phyloP scores from a whole-genome alignment of 2,888 invertebrate genomes.

The Augiades crinisus region DNA sequence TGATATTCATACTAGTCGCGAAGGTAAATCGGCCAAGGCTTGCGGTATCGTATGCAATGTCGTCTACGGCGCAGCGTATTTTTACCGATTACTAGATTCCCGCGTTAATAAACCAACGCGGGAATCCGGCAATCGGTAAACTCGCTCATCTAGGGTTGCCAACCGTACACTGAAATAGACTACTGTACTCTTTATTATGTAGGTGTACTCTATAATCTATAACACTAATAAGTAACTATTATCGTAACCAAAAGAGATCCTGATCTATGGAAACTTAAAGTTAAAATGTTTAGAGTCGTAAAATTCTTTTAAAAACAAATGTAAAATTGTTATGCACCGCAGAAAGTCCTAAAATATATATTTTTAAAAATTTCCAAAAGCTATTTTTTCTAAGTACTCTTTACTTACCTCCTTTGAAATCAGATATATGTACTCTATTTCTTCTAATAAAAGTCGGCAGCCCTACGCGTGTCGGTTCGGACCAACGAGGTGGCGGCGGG shows the following conservation, averaged over 20 bases:
- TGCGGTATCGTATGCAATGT: background rate
- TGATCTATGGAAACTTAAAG: no score
- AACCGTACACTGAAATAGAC: background rate
- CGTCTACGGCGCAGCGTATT: slow-evolving; percentile 1
- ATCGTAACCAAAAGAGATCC: background rate
- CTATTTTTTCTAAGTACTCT: background rate
- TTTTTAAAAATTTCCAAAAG: background rate
- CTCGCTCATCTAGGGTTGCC: slow-evolving; percentile 1
- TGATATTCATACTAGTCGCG: background rate
- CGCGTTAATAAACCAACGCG: background rate
- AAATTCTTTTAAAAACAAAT: background rate
- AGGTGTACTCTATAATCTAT: slow-evolving; percentile 1
- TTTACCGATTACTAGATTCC: slow-evolving; percentile 10
- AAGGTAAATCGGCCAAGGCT: slow-evolving; percentile 18
- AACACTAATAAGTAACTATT: background rate
- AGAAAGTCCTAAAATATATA: background rate
- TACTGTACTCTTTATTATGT: background rate
- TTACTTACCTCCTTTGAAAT: background rate
- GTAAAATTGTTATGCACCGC: background rate
- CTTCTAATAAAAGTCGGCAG: background rate
- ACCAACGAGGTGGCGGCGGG: slow-evolving; percentile 20
- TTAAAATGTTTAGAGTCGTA: background rate
- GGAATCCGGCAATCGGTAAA: no score
- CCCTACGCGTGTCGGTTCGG: no score
- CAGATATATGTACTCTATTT: background rate